Conservation (phyloP, 2,113 vertebrate genomes). For the Pseudopipra pipra region DNA sequence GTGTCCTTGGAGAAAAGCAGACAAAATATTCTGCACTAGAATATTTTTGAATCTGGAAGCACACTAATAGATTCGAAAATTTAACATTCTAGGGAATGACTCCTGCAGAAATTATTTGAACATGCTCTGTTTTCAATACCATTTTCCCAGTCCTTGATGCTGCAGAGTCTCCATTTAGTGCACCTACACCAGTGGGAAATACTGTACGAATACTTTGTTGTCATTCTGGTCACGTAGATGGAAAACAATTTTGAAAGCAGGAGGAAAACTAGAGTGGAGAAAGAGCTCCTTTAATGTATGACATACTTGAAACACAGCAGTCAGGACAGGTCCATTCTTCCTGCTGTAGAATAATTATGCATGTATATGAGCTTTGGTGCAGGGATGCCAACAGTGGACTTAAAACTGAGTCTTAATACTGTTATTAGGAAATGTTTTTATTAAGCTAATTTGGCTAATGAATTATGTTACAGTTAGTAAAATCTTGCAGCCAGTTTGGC, state of each 20-base stretch:
- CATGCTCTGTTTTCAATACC: neutral
- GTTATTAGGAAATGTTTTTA: neutral
- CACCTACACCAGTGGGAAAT: neutral
- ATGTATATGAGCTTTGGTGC: neutral
- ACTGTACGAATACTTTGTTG: neutral
- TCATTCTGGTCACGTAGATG: neutral
- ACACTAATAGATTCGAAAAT: neutral
- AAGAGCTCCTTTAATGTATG: neutral
- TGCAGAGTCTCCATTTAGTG: neutral
- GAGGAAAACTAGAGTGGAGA: neutral
- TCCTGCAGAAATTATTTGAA: conserved; percentile 19
- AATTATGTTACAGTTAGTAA: neutral
- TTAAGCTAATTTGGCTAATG: neutral
- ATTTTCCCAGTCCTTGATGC: conserved; percentile 9
- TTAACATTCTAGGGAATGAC: conserved; percentile 11
- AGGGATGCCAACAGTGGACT: neutral
- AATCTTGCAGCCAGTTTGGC: neutral
- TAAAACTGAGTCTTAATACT: neutral
- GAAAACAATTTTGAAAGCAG: conserved; percentile 9
- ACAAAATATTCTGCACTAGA: neutral
- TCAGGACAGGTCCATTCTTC: neutral
- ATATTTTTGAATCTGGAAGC: conserved; percentile 36
- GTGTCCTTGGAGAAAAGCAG: conserved; percentile 39
- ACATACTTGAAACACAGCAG: neutral
- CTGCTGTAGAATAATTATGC: neutral